Base-by-base conservation (phyloP, 2,113 vertebrate genomes). In the Sarotherodon lohbergeri region DNA sequence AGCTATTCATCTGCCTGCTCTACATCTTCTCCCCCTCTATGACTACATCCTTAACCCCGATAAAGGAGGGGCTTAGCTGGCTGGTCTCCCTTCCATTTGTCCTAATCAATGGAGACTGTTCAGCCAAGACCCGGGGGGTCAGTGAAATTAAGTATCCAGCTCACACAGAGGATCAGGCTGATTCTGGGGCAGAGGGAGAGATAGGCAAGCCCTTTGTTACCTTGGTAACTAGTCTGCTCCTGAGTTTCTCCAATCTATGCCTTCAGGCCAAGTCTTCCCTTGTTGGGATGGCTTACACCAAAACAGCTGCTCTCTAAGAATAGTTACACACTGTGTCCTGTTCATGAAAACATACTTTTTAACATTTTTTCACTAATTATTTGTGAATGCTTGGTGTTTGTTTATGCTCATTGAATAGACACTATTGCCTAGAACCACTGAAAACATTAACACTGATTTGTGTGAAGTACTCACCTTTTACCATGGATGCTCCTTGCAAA, bases 31-130 rank as follows among this genome's bases (percentile, higher is more conserved):
- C 92, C 87, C 90, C 89, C 66, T 86, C 86, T 57, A 92, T 86
- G 81, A 88, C 88, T 87, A 90, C 94, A 93, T 94, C 94, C 95
- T 95, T 96, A 96, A 96, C 96, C 96, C 95, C 90, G 89, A 93
- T 94, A 91, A 86, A 94, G 93, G 87, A 94, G 90, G 89, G 91
- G 90, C 89, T 88, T 86, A 89, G 92, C 90, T 90, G 89, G 86
- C 91, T 88, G 90, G 24, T 92, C 92, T 89, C 71, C 88, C 94
- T 91, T 79, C 92, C 92, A 96, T 96, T 96, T 96, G 96, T 96
- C 91, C 94, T 93, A 95, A 97, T 97, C 96, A 96, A 96, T 96
- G 95, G 93, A 92, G 93, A 95, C 93, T 95, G 95, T 95, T 96
- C 94, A 95, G 95, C 86, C 59, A 93, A 93, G 93, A 96, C 95